These are phyloP conservation scores for Pipra filicauda DNA, from an alignment of 2,113 vertebrate genomes.

Conservation along the genomic window DNA sequence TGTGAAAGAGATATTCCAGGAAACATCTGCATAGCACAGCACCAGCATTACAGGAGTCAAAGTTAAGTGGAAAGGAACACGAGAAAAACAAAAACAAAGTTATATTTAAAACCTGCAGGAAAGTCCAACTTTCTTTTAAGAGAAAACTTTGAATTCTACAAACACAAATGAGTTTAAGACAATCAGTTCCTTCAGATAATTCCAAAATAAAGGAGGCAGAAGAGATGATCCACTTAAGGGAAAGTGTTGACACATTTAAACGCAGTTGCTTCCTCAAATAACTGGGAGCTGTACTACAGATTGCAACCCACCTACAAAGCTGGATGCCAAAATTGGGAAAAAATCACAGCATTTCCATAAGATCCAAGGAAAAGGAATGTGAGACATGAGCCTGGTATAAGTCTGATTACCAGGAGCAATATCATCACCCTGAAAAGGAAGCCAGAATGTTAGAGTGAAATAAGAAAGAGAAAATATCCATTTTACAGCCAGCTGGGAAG, in stretches of 20 bases:
- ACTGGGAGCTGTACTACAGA: neutral
- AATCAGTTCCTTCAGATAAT: neutral
- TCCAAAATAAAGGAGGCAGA: neutral
- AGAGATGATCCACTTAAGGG: neutral
- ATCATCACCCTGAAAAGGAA: neutral
- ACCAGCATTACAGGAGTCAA: neutral
- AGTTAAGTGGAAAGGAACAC: neutral
- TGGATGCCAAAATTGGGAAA: neutral
- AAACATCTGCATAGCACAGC: constrained; percentile 28
- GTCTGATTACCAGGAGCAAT: neutral
- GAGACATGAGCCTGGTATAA: neutral
- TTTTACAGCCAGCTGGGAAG: neutral
- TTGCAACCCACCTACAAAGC: constrained; percentile 5
- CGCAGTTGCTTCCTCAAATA: constrained; percentile 32
- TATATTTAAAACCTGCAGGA: neutral
- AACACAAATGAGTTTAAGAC: neutral
- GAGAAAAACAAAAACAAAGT: neutral
- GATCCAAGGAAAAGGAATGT: neutral
- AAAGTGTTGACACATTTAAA: constrained; percentile 32
- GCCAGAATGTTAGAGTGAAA: neutral
- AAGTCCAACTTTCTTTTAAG: neutral
- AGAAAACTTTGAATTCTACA: neutral
- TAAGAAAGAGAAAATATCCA: neutral
- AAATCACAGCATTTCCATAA: neutral
- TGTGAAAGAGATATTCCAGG: constrained; percentile 21